phyloP scores from a whole-genome alignment of 2,888 invertebrate species.

The Fragum whitleyi region DNA sequence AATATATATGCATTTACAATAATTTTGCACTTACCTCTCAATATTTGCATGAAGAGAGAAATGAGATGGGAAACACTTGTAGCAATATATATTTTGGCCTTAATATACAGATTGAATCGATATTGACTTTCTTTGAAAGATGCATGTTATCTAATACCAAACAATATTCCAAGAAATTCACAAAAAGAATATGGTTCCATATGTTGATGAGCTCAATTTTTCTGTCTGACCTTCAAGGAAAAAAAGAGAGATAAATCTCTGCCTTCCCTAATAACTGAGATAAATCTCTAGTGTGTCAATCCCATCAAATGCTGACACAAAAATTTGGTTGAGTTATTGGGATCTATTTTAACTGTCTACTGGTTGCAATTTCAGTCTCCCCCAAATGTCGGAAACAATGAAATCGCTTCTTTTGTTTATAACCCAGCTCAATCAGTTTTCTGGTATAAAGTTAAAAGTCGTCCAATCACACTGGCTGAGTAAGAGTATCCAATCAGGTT shows the following conservation, averaged over 20 bases:
- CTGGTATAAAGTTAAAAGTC: no score
- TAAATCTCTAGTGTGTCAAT: constrained; percentile 1
- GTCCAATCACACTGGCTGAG: no score
- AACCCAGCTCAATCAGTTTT: no score
- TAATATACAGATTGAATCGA: no score
- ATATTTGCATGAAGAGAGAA: no score
- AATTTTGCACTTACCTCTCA: no score
- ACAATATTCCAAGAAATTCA: background rate
- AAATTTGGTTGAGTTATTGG: background rate
- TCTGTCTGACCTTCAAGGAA: constrained; percentile 7
- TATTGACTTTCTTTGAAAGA: no score
- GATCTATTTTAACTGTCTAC: background rate
- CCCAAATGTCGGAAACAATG: background rate
- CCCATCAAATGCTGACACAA: constrained; percentile 4
- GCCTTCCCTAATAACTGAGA: background rate
- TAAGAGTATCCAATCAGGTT: no score
- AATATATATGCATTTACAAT: no score
- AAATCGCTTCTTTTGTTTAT: background rate
- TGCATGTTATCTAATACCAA: background rate
- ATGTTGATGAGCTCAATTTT: constrained; percentile 71
- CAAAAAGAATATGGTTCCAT: no score
- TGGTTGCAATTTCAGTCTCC: background rate
- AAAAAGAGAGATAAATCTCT: constrained; percentile 14
- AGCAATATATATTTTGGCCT: no score
- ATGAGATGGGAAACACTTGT: no score